Base-by-base conservation (phyloP, 2,113 vertebrate species). In the Diphyllodes magnificus region DNA sequence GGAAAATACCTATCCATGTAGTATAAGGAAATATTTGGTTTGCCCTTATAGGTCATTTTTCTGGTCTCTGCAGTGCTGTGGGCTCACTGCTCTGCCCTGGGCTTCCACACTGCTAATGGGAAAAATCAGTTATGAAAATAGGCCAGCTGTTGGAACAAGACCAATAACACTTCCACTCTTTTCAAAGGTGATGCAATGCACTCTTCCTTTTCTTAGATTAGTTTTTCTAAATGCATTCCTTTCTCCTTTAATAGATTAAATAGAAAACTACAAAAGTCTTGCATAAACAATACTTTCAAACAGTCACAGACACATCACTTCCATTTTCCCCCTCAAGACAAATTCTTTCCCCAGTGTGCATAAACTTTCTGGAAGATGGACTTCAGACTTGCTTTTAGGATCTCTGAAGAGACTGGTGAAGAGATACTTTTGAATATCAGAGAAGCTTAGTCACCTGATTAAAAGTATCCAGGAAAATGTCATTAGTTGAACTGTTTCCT, bases 281-380 rank as follows among this genome's bases (percentile, higher is more conserved):
- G 56, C 37, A 84, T 31, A 93, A 94, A 86, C 63, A 84, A 76
- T 59, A 45, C 63, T 91, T 93, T 84, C 30, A 81, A 95, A 80
- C 49, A 90, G 66, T 88, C 86, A 60, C 25, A 47, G 65, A 44
- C 51, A 30, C 6, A 3, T 37, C 77, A 47, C 47, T 66, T 79
- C 84, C 65, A 13, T 75, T 97, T 80, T 56, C 35, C 16, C 40
- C 54, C 24, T 95, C 68, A 72, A 82, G 76, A 92, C 12, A 92
- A 50, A 70, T 51, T 60, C 6, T 60, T 83, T 25, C 28, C 54
- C 13, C 20, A 10, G 37, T 57, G 83, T 35, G 81, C 65, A 72
- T 37, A 33, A 40, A 69, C 27, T 80, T 51, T 82, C 30, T 56
- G 60, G 61, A 86, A 82, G 51, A 70, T 7, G 45, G 19, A 78